Conservation (phyloP, 2,113 vertebrate genomes). For the Petrocephalus microphthalmus region DNA sequence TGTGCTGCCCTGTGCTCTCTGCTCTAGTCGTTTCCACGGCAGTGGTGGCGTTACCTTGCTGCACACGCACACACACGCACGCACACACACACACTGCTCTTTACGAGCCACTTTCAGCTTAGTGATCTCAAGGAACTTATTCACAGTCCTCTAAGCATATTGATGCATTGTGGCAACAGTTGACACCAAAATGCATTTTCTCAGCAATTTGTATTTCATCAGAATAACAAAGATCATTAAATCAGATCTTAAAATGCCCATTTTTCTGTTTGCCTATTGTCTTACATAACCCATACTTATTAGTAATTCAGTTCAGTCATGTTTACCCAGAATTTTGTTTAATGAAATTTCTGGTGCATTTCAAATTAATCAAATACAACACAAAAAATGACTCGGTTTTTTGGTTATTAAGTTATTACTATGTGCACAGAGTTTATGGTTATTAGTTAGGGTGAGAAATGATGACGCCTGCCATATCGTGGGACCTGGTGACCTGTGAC, state of each 20-base stretch:
- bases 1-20: not conserved
- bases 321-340: not conserved
- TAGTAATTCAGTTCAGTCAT: not conserved
- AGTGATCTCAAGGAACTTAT: not conserved
- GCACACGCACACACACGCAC: not conserved
- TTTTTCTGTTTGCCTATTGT: not conserved
- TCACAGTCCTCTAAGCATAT: not conserved
- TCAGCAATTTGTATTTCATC: not conserved
- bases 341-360: not conserved
- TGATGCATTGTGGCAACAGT: not conserved
- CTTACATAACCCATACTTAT: not conserved
- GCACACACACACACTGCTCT: not conserved
- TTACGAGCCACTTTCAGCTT: not conserved
- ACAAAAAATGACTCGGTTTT: not conserved
- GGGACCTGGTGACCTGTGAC: not conserved
- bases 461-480: not conserved
- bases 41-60: not conserved
- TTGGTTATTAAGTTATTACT: not conserved
- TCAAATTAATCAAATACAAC: not conserved
- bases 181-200: not conserved
- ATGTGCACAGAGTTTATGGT: not conserved
- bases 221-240: not conserved
- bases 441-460: not conserved
- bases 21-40: not conserved
- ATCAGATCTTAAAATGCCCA: not conserved